Base-by-base conservation (phyloP, 2,113 vertebrate genomes). In the Labeo rohita region DNA sequence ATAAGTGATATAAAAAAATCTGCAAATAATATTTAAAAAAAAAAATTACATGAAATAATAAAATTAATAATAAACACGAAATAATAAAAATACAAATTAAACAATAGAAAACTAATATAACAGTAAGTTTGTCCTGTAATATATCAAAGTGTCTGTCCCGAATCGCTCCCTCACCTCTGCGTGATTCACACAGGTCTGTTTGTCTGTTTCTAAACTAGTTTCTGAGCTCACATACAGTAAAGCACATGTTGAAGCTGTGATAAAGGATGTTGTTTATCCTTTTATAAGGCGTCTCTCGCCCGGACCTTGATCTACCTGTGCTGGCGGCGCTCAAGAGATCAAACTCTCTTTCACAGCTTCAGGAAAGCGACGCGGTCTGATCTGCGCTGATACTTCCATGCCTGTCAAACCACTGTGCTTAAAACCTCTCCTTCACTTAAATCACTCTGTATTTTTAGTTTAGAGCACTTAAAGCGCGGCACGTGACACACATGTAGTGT, bases 261-360 rank as follows among this genome's bases (percentile, higher is more conserved):
- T 91, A 77, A 90, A 91, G 91, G 84, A 86, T 90, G 90, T 86
- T 89, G 86, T 91, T 91, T 87, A 63, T 84, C 52, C 81, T 85
- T 78, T 89, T 87, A 86, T 91, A 88, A 86, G 72, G 87, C 18
- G 4, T 50, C 70, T 88, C 77, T 90, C 82, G 3, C 43, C 80
- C 73, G 85, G 87, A 88, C 87, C 87, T 87, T 91, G 86, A 91
- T 90, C 85, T 89, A 90, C 88, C 87, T 92, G 89, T 86, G 88
- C 88, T 88, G 85, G 74, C 91, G 88, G 87, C 87, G 87, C 80
- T 90, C 89, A 92, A 89, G 88, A 90, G 86, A 87, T 76, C 76
- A 88, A 86, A 8, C 80, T 76, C 68, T 79, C 83, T 86, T 87
- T 90, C 16, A 70, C 50, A 78, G 66, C 66, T 54, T 45, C 47